Percentiles rank a stretch among this genome's conserved stretches.
phyloP scores from a whole-genome alignment of 1,140 invertebrate genomes.

The Drosophila elegans region DNA sequence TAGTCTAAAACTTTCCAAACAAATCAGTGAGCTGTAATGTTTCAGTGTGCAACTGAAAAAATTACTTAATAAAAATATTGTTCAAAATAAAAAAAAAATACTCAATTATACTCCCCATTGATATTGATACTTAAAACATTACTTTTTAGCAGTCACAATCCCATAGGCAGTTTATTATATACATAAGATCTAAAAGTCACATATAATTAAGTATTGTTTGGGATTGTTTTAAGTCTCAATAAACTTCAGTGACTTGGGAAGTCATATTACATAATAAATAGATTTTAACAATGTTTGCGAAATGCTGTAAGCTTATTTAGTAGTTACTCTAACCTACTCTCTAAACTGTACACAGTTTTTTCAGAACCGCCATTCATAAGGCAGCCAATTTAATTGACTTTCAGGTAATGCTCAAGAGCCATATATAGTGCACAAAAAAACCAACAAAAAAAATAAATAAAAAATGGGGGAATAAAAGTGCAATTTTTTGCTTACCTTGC shows the following conservation, averaged over 20 bases:
- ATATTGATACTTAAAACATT: no score
- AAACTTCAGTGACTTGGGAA: no score
- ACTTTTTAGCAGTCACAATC: no score
- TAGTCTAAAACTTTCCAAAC: background rate
- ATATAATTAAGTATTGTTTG: no score
- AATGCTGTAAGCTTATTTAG: background rate
- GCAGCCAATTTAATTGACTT: constrained; percentile 6
- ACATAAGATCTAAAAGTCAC: no score
- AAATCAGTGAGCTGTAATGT: background rate
- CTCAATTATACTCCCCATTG: no score
- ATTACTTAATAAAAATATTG: no score
- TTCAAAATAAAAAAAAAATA: no score
- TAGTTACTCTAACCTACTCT: background rate
- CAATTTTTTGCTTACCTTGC: constrained; percentile 62
- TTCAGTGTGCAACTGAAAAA: background rate
- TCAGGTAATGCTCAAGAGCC: background rate
- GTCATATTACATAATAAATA: no score
- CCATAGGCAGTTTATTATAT: no score
- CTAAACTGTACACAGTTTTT: background rate
- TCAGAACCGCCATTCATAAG: background rate
- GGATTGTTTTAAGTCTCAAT: no score
- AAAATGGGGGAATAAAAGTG: constrained; percentile 4
- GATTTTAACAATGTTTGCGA: no score
- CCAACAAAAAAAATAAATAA: background rate
- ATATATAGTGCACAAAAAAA: constrained; percentile 1